These are phyloP conservation scores for Synanthedon andrenaeformis DNA, from an alignment of 2,888 invertebrate species.

Conservation along the genomic window DNA sequence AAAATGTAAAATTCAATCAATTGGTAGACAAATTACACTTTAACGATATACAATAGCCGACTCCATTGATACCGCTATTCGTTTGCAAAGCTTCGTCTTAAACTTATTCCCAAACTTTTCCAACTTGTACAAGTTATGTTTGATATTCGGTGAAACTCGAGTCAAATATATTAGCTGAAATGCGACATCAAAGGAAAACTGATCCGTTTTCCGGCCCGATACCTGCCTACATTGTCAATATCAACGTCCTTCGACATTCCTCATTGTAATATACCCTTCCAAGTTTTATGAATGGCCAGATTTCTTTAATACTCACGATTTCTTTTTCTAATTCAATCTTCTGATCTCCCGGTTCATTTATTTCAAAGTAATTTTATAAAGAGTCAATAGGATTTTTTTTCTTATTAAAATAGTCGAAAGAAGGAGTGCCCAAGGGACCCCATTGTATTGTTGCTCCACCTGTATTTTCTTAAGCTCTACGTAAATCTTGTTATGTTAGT, in stretches of 20 bases:
- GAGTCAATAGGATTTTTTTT: conserved; percentile 45
- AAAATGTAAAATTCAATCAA: too few species aligned
- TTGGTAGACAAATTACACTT: background rate
- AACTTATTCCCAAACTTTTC: background rate
- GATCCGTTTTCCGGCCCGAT: conserved; percentile 59
- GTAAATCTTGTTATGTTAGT: conserved; percentile 59
- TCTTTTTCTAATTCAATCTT: conserved; percentile 61
- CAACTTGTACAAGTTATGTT: background rate
- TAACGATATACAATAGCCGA: background rate
- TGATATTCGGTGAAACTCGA: background rate
- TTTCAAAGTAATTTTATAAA: conserved; percentile 55
- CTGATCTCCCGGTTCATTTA: conserved; percentile 29
- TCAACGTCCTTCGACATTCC: conserved; percentile 27
- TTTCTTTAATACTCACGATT: conserved; percentile 59
- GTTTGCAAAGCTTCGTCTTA: background rate
- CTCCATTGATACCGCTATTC: background rate
- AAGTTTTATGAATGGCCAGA: conserved; percentile 55
- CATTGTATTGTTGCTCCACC: conserved; percentile 54
- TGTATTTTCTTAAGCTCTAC: conserved; percentile 51
- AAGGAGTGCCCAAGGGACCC: conserved; percentile 39
- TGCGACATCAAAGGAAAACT: conserved; percentile 58
- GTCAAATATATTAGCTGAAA: conserved; percentile 10
- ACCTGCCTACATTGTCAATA: conserved; percentile 54
- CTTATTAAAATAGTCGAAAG: conserved; percentile 64
- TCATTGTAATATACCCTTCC: conserved; percentile 50